A percentile compares a stretch with the other conserved stretches of the same genome.
phyloP scores from a whole-genome alignment of 2,797 vertebrate species.

The Tokudaia tokunoshimensis region DNA sequence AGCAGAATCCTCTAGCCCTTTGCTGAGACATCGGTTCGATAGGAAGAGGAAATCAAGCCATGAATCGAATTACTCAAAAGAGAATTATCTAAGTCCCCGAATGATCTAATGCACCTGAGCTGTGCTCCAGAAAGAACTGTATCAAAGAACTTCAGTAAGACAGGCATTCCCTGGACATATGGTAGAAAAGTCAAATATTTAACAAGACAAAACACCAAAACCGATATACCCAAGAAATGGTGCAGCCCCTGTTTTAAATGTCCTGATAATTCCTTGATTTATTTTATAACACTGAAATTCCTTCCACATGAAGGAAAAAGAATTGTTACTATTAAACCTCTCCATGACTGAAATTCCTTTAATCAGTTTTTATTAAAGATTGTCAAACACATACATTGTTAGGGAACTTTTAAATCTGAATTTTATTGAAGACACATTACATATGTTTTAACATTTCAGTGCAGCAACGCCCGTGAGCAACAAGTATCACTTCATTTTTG shows the following conservation, averaged over 20 bases:
- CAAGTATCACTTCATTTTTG: conserved; percentile 61
- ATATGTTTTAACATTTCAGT: conserved; percentile 75
- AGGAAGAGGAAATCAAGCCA: conserved; percentile 72
- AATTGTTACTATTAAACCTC: conserved; percentile 59
- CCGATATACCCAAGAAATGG: conserved; percentile 14
- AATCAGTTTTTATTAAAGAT: conserved; percentile 76
- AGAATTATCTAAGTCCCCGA: conserved; percentile 65
- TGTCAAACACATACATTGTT: conserved; percentile 78
- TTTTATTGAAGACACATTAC: conserved; percentile 77
- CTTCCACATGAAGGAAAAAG: conserved; percentile 58
- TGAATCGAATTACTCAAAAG: conserved; percentile 73
- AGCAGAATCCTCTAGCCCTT: conserved; percentile 77
- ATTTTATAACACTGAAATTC: conserved; percentile 62
- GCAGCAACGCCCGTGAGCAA: conserved; percentile 67
- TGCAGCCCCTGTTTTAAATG: background rate
- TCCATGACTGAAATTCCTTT: conserved; percentile 69
- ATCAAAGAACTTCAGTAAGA: conserved; percentile 40
- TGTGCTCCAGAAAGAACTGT: conserved; percentile 46
- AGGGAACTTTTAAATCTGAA: conserved; percentile 78
- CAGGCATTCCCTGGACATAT: background rate
- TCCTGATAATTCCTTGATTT: conserved; percentile 52
- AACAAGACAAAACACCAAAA: conserved; percentile 24
- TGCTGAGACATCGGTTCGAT: conserved; percentile 76
- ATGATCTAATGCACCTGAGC: conserved; percentile 53
- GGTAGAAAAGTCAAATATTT: conserved; percentile 39